A percentile compares a stretch with the other conserved stretches of the same genome.
These are phyloP conservation scores for Dinothrombium tinctorium DNA, from an alignment of 1,140 invertebrate species.

Conservation along the genomic window DNA sequence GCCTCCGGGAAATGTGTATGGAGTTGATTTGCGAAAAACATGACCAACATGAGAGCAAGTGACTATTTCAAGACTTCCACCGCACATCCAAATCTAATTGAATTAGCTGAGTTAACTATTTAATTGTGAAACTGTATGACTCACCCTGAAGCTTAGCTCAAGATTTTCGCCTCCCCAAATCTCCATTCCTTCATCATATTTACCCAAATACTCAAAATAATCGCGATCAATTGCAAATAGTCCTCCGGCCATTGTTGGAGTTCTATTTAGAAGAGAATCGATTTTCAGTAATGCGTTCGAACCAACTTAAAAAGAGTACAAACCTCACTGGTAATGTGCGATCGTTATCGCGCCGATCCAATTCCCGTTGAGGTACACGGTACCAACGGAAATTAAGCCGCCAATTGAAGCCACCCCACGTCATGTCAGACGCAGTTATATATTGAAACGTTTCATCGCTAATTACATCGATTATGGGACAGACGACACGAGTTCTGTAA, in stretches of 20 bases:
- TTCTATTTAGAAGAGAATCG: conserved; percentile 22
- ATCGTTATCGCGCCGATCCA: conserved; percentile 65
- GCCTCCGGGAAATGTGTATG: conserved; percentile 95
- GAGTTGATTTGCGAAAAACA: conserved; percentile 95
- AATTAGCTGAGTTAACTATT: background rate
- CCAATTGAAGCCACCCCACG: conserved; percentile 95
- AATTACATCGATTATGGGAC: conserved; percentile 95
- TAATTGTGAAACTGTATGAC: background rate
- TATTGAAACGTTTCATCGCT: conserved; percentile 89
- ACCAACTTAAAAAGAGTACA: background rate
- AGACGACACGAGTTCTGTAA: conserved; percentile 63
- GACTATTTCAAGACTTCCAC: conserved; percentile 64
- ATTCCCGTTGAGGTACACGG: conserved; percentile 76
- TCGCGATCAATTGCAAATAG: conserved; percentile 87
- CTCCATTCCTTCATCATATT: conserved; percentile 97
- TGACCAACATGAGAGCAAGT: conserved; percentile 81
- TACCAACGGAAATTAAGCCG: conserved; percentile 43
- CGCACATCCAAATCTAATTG: conserved; percentile 95
- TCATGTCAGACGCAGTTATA: conserved; percentile 63
- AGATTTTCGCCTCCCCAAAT: conserved; percentile 59
- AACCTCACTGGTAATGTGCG: conserved; percentile 57
- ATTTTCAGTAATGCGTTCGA: background rate
- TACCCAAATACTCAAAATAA: conserved; percentile 89
- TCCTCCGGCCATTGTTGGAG: conserved; percentile 97
- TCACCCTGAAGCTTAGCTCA: conserved; percentile 2